Evolutionary conservation across 2,113 vertebrate species (phyloP), one percentile per base, ranked within the genome.

Genomic region (Oryzias javanicus): DNA sequence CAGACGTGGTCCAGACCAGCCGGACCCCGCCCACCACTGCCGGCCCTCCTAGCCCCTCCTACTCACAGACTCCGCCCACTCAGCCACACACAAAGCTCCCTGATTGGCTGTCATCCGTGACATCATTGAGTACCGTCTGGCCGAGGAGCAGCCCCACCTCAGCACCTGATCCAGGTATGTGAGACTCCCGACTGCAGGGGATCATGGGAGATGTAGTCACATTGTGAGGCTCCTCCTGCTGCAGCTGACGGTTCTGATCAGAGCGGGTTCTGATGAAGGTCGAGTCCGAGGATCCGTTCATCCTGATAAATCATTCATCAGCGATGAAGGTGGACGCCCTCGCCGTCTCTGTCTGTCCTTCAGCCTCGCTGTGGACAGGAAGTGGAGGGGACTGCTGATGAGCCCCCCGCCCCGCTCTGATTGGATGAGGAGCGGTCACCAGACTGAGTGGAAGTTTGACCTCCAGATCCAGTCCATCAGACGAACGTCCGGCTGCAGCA

Each of bases 91-190:
- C 86, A 0, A 6, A 17, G 2, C 22, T 72, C 5, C 70, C 81
- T 40, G 81, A 88, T 73, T 86, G 83, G 85, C 66, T 89, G 42
- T 66, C 25, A 0, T 76, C 88, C 0, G 74, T 89, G 77, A 70
- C 82, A 0, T 79, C 79, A 0, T 45, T 84, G 19, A 86, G 63
- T 70, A 60, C 67, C 2, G 0, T 55, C 53, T 72, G 74, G 81
- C 50, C 74, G 0, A 50, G 1, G 1, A 50, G 62, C 13, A 18
- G 76, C 70, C 46, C 47, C 54, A 69, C 86, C 1, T 0, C 64
- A 0, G 16, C 60, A 0, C 27, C 75, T 0, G 57, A 87, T 40
- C 17, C 81, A 81, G 88, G 88, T 89, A 66, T 14, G 6, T 24
- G 58, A 47, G 61, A 49, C 0, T 2, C 35, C 8, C 1, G 10